Conservation (phyloP, 2,797 vertebrate species). For the Malacoctenus gilli region DNA sequence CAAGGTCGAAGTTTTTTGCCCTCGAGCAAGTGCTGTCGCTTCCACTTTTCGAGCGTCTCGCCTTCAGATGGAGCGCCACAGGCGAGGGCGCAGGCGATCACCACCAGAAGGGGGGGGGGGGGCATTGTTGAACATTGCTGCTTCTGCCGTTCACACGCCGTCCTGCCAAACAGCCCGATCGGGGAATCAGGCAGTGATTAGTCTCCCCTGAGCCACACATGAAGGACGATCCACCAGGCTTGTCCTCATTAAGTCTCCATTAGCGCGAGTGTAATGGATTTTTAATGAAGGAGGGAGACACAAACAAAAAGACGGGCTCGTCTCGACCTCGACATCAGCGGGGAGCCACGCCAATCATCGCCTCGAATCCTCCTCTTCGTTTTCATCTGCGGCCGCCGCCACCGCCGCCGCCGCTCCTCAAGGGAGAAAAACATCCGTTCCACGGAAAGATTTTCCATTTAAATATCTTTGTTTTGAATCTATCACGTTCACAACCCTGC, state of each 20-base stretch:
- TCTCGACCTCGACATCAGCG: slow-evolving; percentile 45
- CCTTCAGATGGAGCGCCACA: neutral
- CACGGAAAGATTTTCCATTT: neutral
- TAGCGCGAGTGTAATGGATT: slow-evolving; percentile 72
- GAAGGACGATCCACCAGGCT: slow-evolving; percentile 64
- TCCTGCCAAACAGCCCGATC: slow-evolving; percentile 34
- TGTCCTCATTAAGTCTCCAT: slow-evolving; percentile 77
- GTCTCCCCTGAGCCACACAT: slow-evolving; percentile 62
- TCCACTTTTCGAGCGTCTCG: neutral
- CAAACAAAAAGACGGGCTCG: slow-evolving; percentile 58
- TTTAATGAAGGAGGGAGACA: slow-evolving; percentile 75
- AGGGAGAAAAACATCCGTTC: neutral
- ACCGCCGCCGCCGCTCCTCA: too few species aligned
- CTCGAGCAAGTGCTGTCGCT: neutral
- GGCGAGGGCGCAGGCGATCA: neutral
- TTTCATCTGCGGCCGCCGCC: neutral
- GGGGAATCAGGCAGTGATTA: slow-evolving; percentile 56
- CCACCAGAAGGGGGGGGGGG: neutral
- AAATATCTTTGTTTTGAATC: neutral
- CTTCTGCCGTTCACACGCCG: slow-evolving; percentile 9
- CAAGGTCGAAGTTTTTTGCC: slow-evolving; percentile 5
- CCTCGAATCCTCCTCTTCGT: neutral
- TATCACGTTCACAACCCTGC: neutral
- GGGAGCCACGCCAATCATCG: slow-evolving; percentile 43
- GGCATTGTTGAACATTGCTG: slow-evolving; percentile 22